A percentile compares a stretch with the other conserved stretches of the same genome.
phyloP scores from a whole-genome alignment of 2,888 invertebrate genomes.

The Heliothis peltigera region DNA sequence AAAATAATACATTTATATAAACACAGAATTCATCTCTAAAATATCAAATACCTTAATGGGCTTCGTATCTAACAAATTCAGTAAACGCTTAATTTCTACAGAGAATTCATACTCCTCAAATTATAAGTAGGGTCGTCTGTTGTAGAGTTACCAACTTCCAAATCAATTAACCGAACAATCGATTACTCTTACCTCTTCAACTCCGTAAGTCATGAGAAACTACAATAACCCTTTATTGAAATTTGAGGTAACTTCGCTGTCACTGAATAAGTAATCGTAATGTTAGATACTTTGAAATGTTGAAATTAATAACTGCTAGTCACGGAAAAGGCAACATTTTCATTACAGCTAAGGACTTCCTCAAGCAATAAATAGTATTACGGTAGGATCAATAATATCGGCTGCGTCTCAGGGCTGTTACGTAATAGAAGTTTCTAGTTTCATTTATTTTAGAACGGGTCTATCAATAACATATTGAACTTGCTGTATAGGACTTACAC shows the following conservation, averaged over 20 bases:
- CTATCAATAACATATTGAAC: conserved; percentile 21
- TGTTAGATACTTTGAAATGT: conserved; percentile 32
- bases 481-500: neutral
- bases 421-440: conserved; percentile 34
- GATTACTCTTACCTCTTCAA: conserved; percentile 26
- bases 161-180: conserved; percentile 35
- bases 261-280: conserved; percentile 45
- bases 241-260: conserved; percentile 34
- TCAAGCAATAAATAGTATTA: conserved; percentile 60
- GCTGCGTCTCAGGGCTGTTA: conserved; percentile 48
- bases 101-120: conserved; percentile 23
- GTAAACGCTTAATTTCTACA: conserved; percentile 6
- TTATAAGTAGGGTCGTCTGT: conserved; percentile 24
- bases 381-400: conserved; percentile 46
- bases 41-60: neutral
- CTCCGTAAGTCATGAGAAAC: conserved; percentile 41
- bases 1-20: conserved; percentile 13
- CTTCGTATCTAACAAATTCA: conserved; percentile 11
- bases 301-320: conserved; percentile 68
- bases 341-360: conserved; percentile 60
- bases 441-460: conserved; percentile 39
- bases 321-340: conserved; percentile 67
- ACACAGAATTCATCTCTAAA: conserved; percentile 9
- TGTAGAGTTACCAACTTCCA: conserved; percentile 30
- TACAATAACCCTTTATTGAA: conserved; percentile 43